Evolutionary conservation across 2,888 invertebrate genomes (phyloP).

Genomic region (Lithophane semibrunnea): DNA sequence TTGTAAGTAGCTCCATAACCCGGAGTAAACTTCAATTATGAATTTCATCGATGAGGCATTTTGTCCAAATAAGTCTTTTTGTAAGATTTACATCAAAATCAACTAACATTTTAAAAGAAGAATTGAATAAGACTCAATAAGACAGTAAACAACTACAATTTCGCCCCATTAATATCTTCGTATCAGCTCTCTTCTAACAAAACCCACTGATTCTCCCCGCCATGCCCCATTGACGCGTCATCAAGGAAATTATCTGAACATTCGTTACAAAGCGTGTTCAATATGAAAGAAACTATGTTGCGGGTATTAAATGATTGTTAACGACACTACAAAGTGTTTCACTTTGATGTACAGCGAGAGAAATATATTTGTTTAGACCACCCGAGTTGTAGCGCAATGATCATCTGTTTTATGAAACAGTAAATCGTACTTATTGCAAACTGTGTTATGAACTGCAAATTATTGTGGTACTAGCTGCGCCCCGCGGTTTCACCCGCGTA

Average conservation of each 20-base stretch:
- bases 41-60: background rate
- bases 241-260: conserved; percentile 21
- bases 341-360: conserved; percentile 39
- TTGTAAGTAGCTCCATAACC: background rate
- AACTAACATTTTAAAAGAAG: background rate
- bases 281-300: conserved; percentile 38
- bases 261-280: conserved; percentile 22
- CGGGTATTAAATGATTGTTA: conserved; percentile 37
- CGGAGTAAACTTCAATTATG: background rate
- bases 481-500: too few relatives aligned
- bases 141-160: conserved; percentile 3
- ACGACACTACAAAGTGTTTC: conserved; percentile 13
- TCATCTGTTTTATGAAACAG: background rate
- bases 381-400: conserved; percentile 7
- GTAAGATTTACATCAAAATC: background rate
- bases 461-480: background rate
- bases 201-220: background rate
- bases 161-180: conserved; percentile 13
- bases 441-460: background rate
- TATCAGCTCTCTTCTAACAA: background rate
- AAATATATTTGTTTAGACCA: conserved; percentile 42
- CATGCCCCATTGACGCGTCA: conserved; percentile 21
- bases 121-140: background rate
- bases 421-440: background rate
- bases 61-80: background rate